Evolutionary conservation across 1,140 invertebrate species (phyloP), one percentile per base, ranked within the genome.

Genomic region (Eriocheir sinensis): DNA sequence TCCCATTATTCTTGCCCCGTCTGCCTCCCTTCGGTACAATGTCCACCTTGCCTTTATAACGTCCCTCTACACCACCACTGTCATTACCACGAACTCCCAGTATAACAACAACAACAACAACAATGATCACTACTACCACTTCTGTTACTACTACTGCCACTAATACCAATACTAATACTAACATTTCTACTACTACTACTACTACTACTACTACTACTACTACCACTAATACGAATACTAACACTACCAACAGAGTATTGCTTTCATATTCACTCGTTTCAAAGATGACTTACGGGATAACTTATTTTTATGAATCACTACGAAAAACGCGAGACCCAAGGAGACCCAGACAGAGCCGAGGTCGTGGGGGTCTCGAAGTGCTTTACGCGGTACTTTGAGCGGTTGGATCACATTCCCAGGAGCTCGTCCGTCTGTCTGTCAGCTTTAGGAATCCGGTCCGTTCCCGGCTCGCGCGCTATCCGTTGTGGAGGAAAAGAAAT

Each of bases 381-480:
- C 27, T n/a, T 72, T 21, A 53, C 60, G n/a, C n/a, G 27, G 60
- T 72, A 72, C 60, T 72, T 72, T 72, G 60, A 72, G n/a, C n/a
- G 60, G 60, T 72, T 72, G 21, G 60, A 72, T 72, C 60, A 72
- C 60, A 12, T 12, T 21, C 21, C 60, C 60, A n/a, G 21, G 21
- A 72, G 60, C 60, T 72, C 60, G 60, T n/a, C 60, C 60, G 60
- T 72, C 60, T 72, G 60, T 72, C 60, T 72, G 60, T 72, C 60
- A 72, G 60, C 60, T 72, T 72, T 72, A 72, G 60, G 60, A 72
- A 72, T n/a, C 60, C 60, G n/a, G 60, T 72, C 21, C n/a, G 60
- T 72, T n/a, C 60, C 27, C 12, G 60, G 1, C 21, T 72, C 60
- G 60, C 60, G n/a, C n/a, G n/a, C n/a, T n/a, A n/a, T 72, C 27